Percentiles rank a stretch among this genome's conserved stretches.
These are phyloP conservation scores for Rambutsinella grinnellia DNA, from an alignment of 2,888 invertebrate species.

Conservation along the genomic window DNA sequence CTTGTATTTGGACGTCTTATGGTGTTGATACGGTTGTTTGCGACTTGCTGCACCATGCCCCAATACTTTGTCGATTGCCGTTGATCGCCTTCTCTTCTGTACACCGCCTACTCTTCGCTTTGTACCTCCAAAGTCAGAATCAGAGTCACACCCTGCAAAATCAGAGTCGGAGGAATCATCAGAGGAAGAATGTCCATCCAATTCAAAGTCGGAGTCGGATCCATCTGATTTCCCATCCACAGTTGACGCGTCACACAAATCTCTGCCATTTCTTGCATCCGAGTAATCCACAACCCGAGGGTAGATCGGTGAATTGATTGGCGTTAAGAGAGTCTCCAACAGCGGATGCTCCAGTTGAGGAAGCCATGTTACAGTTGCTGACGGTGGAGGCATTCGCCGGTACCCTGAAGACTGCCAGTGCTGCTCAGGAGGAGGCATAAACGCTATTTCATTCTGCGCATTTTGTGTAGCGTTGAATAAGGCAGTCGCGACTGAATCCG, in stretches of 20 bases:
- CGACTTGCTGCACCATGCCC: not conserved
- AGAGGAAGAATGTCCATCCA: conserved; percentile 31
- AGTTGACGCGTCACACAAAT: conserved; percentile 17
- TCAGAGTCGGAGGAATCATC: conserved; percentile 35
- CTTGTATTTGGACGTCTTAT: conserved; percentile 23
- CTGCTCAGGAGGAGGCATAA: too few species aligned
- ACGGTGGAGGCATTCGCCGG: too few species aligned
- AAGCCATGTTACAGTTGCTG: conserved; percentile 10
- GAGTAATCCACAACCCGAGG: conserved; percentile 10
- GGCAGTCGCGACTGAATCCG: conserved; percentile 21
- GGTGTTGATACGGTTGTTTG: conserved; percentile 17
- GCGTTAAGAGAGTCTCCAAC: conserved; percentile 12
- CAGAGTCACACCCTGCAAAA: conserved; percentile 28
- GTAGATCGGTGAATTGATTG: conserved; percentile 17
- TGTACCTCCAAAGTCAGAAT: conserved; percentile 26
- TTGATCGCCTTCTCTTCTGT: conserved; percentile 2
- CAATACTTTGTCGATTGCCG: not conserved
- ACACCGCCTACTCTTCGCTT: not conserved
- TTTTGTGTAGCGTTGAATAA: conserved; percentile 23
- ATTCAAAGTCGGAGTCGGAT: conserved; percentile 40
- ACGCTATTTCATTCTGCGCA: too few species aligned
- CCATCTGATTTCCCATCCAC: conserved; percentile 18
- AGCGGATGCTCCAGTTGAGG: conserved; percentile 32
- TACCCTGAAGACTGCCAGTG: too few species aligned
- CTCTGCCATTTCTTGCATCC: not conserved